Conservation (phyloP, 2,888 invertebrate species). For the Itoplectis maculator region DNA sequence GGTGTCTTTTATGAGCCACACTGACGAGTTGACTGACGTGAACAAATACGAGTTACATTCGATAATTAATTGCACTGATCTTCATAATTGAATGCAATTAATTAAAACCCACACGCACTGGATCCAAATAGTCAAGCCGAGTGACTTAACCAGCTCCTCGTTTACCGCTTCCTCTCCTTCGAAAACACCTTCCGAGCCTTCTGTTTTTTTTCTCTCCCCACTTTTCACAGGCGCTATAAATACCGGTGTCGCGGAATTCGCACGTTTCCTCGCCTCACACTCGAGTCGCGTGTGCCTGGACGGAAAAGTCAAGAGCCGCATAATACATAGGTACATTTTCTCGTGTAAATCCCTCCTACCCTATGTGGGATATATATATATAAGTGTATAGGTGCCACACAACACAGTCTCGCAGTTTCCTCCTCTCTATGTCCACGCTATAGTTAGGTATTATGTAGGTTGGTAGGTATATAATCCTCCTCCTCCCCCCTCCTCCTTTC, state of each 20-base stretch:
- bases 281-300: background rate
- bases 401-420: slow-evolving; percentile 14
- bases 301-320: background rate
- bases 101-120: background rate
- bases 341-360: background rate
- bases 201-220: too few species aligned
- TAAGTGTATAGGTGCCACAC: too few species aligned
- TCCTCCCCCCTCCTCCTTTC: slow-evolving; percentile 8
- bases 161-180: too few species aligned
- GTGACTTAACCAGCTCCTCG: too few species aligned
- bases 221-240: background rate
- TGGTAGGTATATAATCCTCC: slow-evolving; percentile 17
- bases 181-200: too few species aligned
- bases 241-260: background rate
- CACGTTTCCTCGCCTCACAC: background rate
- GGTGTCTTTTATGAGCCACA: slow-evolving; percentile 36
- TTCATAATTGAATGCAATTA: background rate
- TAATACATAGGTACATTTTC: background rate
- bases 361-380: background rate
- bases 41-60: slow-evolving; percentile 6
- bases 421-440: background rate
- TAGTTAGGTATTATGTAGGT: slow-evolving; percentile 5
- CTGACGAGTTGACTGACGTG: slow-evolving; percentile 8
- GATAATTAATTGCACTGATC: background rate
- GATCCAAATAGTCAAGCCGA: background rate